Evolutionary conservation across 2,888 invertebrate species (phyloP).

Genomic region (Leptura quadrifasciata): DNA sequence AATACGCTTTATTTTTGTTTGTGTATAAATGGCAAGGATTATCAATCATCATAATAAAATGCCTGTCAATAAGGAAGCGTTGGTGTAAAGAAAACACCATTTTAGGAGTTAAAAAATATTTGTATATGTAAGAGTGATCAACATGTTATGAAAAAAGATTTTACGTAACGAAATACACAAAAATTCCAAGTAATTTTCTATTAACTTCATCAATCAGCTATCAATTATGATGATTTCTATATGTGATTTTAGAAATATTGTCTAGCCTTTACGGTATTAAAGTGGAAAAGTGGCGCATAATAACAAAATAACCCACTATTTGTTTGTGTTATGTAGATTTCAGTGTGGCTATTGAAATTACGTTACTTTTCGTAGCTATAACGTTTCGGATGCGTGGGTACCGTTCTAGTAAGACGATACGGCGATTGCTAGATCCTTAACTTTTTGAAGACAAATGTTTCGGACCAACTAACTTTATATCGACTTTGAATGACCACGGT

Average conservation of each 20-base stretch:
- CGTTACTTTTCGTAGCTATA: background rate
- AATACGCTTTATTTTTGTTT: background rate
- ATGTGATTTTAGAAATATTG: too few species aligned
- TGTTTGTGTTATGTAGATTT: too few species aligned
- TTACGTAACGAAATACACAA: too few species aligned
- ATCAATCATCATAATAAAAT: conserved; percentile 2
- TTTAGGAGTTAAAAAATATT: background rate
- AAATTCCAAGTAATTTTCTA: too few species aligned
- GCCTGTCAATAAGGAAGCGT: background rate
- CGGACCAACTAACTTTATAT: background rate
- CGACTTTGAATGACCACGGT: conserved; percentile 7
- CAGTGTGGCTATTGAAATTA: background rate
- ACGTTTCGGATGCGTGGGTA: background rate
- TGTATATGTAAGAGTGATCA: background rate
- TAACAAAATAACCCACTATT: too few species aligned
- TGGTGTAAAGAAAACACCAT: background rate
- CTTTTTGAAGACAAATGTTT: background rate
- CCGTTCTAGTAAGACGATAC: background rate
- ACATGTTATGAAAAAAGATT: background rate
- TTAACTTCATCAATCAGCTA: too few species aligned
- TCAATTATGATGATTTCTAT: too few species aligned
- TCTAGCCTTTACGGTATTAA: too few species aligned
- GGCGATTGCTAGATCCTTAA: background rate
- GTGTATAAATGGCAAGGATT: background rate
- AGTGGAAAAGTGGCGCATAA: too few species aligned